Evolutionary conservation across 2,797 vertebrate species (phyloP), one percentile per base, ranked within the genome.

Genomic region (Distichodus sexfasciatus): DNA sequence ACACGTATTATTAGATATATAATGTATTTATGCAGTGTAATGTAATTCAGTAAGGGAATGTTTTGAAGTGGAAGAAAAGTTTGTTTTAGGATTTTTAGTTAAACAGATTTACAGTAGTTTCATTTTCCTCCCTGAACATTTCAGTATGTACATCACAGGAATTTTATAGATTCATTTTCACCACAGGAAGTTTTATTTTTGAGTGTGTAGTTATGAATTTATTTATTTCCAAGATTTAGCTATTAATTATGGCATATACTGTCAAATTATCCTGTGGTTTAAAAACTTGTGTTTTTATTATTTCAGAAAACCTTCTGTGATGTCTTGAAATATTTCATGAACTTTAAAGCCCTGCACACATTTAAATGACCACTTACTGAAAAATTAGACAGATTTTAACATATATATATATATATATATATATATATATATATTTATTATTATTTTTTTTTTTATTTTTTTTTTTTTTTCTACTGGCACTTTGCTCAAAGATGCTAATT

Each of bases 151-250:
- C 26, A 23, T 69, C 15, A 43, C 58, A 53, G 23, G 31, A 24
- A 21, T 6, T 17, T 38, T 51, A 2, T 4, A 40, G 40, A 3
- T 12, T 19, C 3, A 11, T 33, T 66, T 43, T 66, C 26, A 7
- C 26, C 26, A 41, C 31, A 58, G 36, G 21, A 47, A 5, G 28
- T 31, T 33, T 58, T 41, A 11, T 50, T 23, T 36, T 55, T 2
- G 24, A n/a, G n/a, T n/a, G n/a, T n/a, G n/a, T n/a, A n/a, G n/a
- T n/a, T n/a, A n/a, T n/a, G n/a, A 38, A 14, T 38, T 3, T 29
- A 23, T 71, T 65, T 57, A 43, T 43, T 36, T 71, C 59, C 51
- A 72, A 36, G 46, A 53, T 55, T 24, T 35, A 43, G 43, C 28
- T 14, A 12, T 21, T 48, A 71, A 31, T 7, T 6, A 24, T n/a